Percentiles rank a stretch among this genome's conserved stretches.
phyloP scores from a whole-genome alignment of 2,797 vertebrate species.

The Lagodon rhomboides region DNA sequence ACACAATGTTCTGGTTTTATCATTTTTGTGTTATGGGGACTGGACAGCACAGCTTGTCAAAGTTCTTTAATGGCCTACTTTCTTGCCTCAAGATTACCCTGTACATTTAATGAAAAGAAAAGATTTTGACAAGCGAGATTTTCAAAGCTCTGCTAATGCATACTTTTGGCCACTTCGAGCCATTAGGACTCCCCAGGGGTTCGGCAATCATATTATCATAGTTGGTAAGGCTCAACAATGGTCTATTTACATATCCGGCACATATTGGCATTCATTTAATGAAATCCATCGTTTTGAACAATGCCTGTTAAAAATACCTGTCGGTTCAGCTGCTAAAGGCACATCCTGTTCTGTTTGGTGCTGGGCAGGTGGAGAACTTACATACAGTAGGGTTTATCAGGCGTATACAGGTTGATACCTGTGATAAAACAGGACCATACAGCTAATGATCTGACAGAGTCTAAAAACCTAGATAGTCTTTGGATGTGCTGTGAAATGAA shows the following conservation, averaged over 20 bases:
- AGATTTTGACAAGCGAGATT: not conserved
- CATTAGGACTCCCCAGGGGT: not conserved
- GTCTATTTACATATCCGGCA: not conserved
- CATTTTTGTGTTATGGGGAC: not conserved
- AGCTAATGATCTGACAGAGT: too few species aligned
- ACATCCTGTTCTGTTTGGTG: not conserved
- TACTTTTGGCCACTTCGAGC: not conserved
- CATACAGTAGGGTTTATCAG: not conserved
- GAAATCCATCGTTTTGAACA: not conserved
- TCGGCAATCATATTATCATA: not conserved
- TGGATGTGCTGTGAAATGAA: slow-evolving; percentile 1
- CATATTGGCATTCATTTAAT: not conserved
- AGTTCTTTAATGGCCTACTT: not conserved
- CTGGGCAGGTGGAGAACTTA: not conserved
- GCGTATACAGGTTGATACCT: not conserved
- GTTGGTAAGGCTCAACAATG: not conserved
- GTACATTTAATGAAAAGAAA: not conserved
- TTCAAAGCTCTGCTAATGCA: not conserved
- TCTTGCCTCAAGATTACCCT: not conserved
- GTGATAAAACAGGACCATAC: not conserved
- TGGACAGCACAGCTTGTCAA: not conserved
- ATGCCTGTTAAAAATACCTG: not conserved
- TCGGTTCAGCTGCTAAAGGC: too few species aligned
- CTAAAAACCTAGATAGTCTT: not conserved
- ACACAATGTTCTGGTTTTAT: slow-evolving; percentile 1